Evolutionary conservation across 53 echinoderm and acorn worm species (phyloP), one percentile per base, ranked within the genome.

Genomic region (Holothuria scabra): DNA sequence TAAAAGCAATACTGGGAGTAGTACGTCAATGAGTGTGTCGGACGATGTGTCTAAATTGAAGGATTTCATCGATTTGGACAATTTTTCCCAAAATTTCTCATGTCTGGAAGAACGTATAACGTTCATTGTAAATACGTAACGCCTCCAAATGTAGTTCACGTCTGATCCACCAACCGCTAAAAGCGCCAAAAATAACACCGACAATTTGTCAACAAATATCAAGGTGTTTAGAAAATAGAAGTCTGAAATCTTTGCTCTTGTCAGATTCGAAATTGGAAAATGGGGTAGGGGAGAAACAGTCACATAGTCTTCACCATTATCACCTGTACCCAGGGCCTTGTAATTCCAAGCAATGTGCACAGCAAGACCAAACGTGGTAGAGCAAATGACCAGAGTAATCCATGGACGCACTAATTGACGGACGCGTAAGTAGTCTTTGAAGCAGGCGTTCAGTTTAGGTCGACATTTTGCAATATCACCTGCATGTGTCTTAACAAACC

Each of bases 271-370:
- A 16, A 76, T 56, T 3, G 76, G 30, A 11, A 52, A 20, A 29
- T 76, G 46, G 25, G 16, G 25, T 7, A 76, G 30, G 4, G 76
- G 76, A 3, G 28, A 25, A 11, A 76, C 56, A 29, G 76, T 76
- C 11, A 55, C 12, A 26, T 24, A 48, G 41, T 41, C 6, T 41
- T 10, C 41, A 28, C 55, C 30, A 18, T 25, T 52, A 25, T 18
- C 30, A 26, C 56, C 76, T 60, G 61, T 23, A 11, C 76, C 76
- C n/a, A 76, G 46, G 9, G 76, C 56, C 29, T 55, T 76, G 56
- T 76, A 76, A 56, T 76, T 76, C 76, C 76, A 76, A 3, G 76
- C 76, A 55, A 76, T 55, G 20, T 76, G 76, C 3, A 76, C 76
- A 3, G 76, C 76, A 14, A 76, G 56, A 7, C 76, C 76, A 29